Percentiles rank a stretch among this genome's conserved stretches.
These are phyloP conservation scores for Drosophila kurseongensis DNA, from an alignment of 1,140 invertebrate species.

Conservation along the genomic window DNA sequence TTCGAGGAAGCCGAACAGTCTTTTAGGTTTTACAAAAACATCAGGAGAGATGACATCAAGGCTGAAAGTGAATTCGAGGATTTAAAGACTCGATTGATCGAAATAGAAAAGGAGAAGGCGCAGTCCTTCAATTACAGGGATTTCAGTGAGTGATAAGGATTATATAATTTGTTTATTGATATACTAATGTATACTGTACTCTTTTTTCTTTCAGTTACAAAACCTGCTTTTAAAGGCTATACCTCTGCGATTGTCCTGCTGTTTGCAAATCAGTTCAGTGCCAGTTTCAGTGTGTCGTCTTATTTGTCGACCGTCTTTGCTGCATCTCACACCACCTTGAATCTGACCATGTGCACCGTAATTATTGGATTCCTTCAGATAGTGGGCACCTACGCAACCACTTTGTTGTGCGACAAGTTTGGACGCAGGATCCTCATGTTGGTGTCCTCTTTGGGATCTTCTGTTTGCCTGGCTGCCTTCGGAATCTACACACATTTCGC, in stretches of 20 bases:
- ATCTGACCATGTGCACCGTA: constrained; percentile 85
- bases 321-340: constrained; percentile 86
- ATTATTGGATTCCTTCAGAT: constrained; percentile 85
- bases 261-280: constrained; percentile 48
- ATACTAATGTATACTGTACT: neutral
- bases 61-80: constrained; percentile 54
- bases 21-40: constrained; percentile 84
- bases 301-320: constrained; percentile 87
- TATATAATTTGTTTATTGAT: neutral
- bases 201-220: constrained; percentile 26
- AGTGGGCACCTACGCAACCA: constrained; percentile 64
- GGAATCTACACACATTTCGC: constrained; percentile 50
- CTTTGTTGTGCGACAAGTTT: constrained; percentile 59
- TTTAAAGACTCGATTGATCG: constrained; percentile 34
- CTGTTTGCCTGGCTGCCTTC: constrained; percentile 41
- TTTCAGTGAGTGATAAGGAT: constrained; percentile 58
- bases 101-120: constrained; percentile 29
- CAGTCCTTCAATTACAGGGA: constrained; percentile 48
- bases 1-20: constrained; percentile 88
- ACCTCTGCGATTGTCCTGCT: constrained; percentile 36
- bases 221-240: constrained; percentile 44
- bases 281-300: constrained; percentile 55
- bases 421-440: constrained; percentile 59
- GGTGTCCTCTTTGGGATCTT: constrained; percentile 43
- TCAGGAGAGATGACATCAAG: constrained; percentile 30